phyloP scores from a whole-genome alignment of 2,113 vertebrate genomes.

The Phylloscopus whistleri region DNA sequence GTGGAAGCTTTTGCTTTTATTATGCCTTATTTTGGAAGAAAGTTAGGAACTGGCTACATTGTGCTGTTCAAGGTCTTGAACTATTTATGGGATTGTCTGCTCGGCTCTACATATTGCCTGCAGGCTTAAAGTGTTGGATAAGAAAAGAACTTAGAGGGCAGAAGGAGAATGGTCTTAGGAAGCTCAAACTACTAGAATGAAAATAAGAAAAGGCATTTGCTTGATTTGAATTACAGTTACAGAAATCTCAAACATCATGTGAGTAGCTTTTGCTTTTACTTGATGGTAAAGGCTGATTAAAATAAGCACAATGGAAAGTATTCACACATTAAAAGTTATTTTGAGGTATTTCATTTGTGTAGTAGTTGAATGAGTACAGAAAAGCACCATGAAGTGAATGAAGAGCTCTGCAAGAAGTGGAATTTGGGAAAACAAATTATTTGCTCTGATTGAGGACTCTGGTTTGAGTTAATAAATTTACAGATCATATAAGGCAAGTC shows the following conservation, averaged over 20 bases:
- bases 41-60: background rate
- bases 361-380: background rate
- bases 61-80: background rate
- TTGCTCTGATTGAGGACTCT: background rate
- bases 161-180: background rate
- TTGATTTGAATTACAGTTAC: background rate
- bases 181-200: background rate
- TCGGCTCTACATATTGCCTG: background rate
- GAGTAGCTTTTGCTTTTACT: background rate
- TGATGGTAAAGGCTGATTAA: background rate
- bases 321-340: background rate
- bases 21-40: conserved; percentile 30
- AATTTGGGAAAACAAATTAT: background rate
- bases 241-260: background rate
- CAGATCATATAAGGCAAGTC: background rate
- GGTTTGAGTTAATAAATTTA: conserved; percentile 4
- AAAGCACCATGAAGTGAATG: background rate
- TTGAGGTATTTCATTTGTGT: background rate
- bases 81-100: conserved; percentile 5
- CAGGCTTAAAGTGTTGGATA: background rate
- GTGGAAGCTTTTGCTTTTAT: background rate
- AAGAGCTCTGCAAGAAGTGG: background rate
- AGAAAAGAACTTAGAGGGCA: background rate
- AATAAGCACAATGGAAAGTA: background rate
- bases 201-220: background rate